A percentile compares a stretch with the other conserved stretches of the same genome.
Evolutionary conservation across 1,140 invertebrate genomes (phyloP).

Genomic region (Meloidogyne chitwoodi): DNA sequence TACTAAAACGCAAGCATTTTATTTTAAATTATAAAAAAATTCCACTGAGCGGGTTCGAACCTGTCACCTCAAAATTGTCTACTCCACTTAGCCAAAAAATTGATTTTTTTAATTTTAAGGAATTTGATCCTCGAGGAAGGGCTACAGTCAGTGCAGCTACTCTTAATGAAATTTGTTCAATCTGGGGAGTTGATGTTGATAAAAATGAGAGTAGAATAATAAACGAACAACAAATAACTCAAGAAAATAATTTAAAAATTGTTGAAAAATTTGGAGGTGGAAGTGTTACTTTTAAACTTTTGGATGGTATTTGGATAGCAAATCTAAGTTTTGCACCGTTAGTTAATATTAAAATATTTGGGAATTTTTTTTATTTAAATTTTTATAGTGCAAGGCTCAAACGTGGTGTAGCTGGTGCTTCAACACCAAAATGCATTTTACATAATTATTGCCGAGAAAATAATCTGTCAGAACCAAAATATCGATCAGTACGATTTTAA

Average conservation of each 20-base stretch:
- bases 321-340: slow-evolving; percentile 49
- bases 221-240: slow-evolving; percentile 4
- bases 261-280: slow-evolving; percentile 9
- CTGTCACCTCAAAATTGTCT: not conserved
- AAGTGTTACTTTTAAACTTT: not conserved
- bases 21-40: too few relatives aligned
- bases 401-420: slow-evolving; percentile 9
- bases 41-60: too few relatives aligned
- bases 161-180: slow-evolving; percentile 50
- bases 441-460: slow-evolving; percentile 35
- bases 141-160: slow-evolving; percentile 49
- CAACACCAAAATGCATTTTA: slow-evolving; percentile 50
- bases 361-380: not conserved
- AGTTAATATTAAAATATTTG: slow-evolving; percentile 10
- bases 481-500: slow-evolving; percentile 28
- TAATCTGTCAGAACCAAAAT: slow-evolving; percentile 21
- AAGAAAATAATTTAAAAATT: slow-evolving; percentile 17
- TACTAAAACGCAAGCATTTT: too few relatives aligned
- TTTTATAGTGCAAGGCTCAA: slow-evolving; percentile 24
- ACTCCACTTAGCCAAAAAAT: not conserved
- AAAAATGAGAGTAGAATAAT: not conserved
- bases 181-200: slow-evolving; percentile 39
- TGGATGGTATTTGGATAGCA: slow-evolving; percentile 22
- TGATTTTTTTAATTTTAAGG: slow-evolving; percentile 20
- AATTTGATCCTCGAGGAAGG: slow-evolving; percentile 54